Evolutionary conservation across 2,888 invertebrate species (phyloP), one percentile per base, ranked within the genome.

Genomic region (Torymus auratus): DNA sequence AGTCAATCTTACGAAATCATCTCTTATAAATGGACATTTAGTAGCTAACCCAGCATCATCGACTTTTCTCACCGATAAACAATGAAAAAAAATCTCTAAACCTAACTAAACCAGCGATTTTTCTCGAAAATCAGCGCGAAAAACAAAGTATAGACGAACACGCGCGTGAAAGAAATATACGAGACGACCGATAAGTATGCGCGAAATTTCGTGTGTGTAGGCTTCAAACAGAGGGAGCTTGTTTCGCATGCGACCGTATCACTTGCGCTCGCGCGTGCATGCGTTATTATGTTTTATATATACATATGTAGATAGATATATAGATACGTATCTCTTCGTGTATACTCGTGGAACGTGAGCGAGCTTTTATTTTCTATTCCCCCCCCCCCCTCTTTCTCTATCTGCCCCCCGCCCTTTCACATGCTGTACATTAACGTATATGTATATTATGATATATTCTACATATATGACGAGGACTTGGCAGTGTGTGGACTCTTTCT

Each of bases 251-350:
- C 70, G 68, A 73, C 73, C 28, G 28, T 28, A 28, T 28, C 50
- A 77, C 76, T 76, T 69, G 53, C 55, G n/a, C 68, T 23, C 68
- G 70, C 60, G 67, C 67, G 76, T 76, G 76, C 67, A 77, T 73
- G 72, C 28, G 41, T 28, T 4, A 28, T 28, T 28, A 60, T 64
- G n/a, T 80, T 56, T 14, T 67, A 53, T 70, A 55, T 75, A 17
- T 61, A 23, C 50, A 41, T 55, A 69, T n/a, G n/a, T n/a, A n/a
- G n/a, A n/a, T 76, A 50, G 5, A 28, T 28, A 28, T 1, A 28
- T 28, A 28, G 28, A 28, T 28, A 4, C 28, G 28, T 28, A 28
- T 28, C 28, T 28, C 4, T 28, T 28, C 28, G 28, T 28, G 28
- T 28, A 28, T 28, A 28, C 3, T 53, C 15, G 20, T 15, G 12